Conservation (phyloP, 2,888 invertebrate genomes). For the Stenotaenia linearis region DNA sequence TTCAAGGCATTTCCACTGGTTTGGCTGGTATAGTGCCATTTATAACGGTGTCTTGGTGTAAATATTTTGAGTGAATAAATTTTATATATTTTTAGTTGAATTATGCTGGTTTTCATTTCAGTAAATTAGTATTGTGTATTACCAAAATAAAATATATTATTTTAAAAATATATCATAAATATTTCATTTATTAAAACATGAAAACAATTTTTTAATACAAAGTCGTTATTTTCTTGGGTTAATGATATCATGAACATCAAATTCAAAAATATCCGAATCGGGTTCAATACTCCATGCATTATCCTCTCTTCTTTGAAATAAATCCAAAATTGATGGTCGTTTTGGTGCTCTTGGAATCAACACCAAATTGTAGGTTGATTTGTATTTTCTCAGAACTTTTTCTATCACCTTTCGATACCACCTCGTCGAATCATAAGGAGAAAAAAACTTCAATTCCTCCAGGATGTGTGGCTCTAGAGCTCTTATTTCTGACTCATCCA, state of each 20-base stretch:
- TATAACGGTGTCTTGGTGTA: neutral
- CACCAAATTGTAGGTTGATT: neutral
- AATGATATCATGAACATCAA: neutral
- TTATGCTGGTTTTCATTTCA: neutral
- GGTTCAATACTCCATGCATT: neutral
- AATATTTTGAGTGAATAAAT: neutral
- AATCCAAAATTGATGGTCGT: neutral
- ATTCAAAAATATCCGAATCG: neutral
- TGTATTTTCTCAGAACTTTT: neutral
- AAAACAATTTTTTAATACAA: neutral
- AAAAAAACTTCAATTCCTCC: neutral
- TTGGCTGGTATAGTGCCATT: slow-evolving; percentile 14
- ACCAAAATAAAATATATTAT: neutral
- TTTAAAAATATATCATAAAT: neutral
- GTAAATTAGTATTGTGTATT: too few species aligned
- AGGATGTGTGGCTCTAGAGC: neutral
- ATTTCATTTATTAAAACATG: neutral
- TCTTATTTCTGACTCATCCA: neutral
- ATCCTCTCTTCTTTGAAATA: neutral
- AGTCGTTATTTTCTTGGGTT: neutral
- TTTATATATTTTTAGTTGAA: neutral
- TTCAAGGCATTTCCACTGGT: slow-evolving; percentile 2
- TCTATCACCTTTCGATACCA: neutral
- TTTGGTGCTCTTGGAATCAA: neutral
- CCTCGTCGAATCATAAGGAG: neutral